Percentiles rank a stretch among this genome's conserved stretches.
phyloP scores from a whole-genome alignment of 1,140 invertebrate species.

The Drosophila insularis region DNA sequence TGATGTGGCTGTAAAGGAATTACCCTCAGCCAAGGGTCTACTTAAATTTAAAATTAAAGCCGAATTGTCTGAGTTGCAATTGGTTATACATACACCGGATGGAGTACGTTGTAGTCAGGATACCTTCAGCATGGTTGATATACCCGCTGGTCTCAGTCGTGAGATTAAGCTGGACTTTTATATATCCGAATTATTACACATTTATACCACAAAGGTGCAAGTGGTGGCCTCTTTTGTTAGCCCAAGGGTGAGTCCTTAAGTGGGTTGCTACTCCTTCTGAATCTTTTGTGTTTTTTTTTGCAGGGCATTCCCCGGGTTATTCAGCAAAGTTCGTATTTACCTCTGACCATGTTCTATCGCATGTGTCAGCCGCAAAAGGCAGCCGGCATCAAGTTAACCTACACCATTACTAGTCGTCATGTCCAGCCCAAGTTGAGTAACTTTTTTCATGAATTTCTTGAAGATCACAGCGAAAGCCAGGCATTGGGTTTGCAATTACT shows the following conservation, averaged over 20 bases:
- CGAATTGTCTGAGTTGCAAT: conserved; percentile 69
- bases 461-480: conserved; percentile 56
- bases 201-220: conserved; percentile 59
- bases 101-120: conserved; percentile 68
- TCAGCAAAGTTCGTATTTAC: conserved; percentile 60
- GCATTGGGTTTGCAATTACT: conserved; percentile 69
- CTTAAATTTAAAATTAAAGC: conserved; percentile 55
- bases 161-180: conserved; percentile 68
- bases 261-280: background rate
- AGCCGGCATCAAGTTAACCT: conserved; percentile 73
- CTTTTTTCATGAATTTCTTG: conserved; percentile 71
- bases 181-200: conserved; percentile 61
- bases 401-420: conserved; percentile 64
- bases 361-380: conserved; percentile 68
- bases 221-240: conserved; percentile 71
- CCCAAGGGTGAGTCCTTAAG: conserved; percentile 42
- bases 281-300: background rate
- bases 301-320: conserved; percentile 75
- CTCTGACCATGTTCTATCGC: conserved; percentile 74
- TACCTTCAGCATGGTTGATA: conserved; percentile 59
- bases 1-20: conserved; percentile 70
- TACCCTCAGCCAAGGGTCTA: conserved; percentile 60
- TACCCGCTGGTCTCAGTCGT: conserved; percentile 46
- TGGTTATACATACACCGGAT: conserved; percentile 53
- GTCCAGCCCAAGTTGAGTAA: conserved; percentile 56